Base-by-base conservation (phyloP, 2,113 vertebrate species). In the Mormyrus lacerda region DNA sequence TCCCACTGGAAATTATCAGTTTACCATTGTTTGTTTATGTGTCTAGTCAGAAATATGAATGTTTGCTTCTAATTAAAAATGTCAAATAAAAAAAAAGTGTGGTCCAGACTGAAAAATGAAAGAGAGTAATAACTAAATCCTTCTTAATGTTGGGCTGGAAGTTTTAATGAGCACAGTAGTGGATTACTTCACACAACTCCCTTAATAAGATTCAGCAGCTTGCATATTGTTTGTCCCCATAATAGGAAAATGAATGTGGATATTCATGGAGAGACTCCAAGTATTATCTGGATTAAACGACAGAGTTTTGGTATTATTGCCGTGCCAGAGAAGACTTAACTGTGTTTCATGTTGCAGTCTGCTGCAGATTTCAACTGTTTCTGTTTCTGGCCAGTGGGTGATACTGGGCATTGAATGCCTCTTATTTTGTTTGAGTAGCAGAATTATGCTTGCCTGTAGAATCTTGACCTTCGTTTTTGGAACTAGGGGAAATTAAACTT, bases 261-360 rank as follows among this genome's bases (percentile, higher is more conserved):
- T 55, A 55, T 55, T 82, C 51, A 84, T 84, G 65, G 61, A 83
- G 51, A 42, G 9, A 13, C 73, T 27, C 50, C 76, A 42, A 45
- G 39, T 45, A 31, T 55, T 84, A 65, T 86, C 17, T 45, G 27
- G 55, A 69, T 65, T 44, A 55, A 69, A 24, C 17, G 3, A 24
- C 24, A 82, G 27, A n/a, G 27, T 50, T 73, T 53, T 45, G 35
- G 47, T 27, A 45, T 61, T 42, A 58, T 27, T 53, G 58, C 47
- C 5, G n/a, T 90, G 88, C 51, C 88, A 89, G 35, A 21, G 79
- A 65, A 88, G 88, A 44, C 76, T 55, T 84, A 17, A 84, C 35
- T 48, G 19, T 9, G 19, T 76, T 45, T 61, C 42, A 39, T 45
- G 79, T 51, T 35, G 15, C 39, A 69, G 35, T 58, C n/a, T n/a